Percentiles rank a stretch among this genome's conserved stretches.
Conservation (phyloP, 2,113 vertebrate genomes). For the Mobula birostris region DNA sequence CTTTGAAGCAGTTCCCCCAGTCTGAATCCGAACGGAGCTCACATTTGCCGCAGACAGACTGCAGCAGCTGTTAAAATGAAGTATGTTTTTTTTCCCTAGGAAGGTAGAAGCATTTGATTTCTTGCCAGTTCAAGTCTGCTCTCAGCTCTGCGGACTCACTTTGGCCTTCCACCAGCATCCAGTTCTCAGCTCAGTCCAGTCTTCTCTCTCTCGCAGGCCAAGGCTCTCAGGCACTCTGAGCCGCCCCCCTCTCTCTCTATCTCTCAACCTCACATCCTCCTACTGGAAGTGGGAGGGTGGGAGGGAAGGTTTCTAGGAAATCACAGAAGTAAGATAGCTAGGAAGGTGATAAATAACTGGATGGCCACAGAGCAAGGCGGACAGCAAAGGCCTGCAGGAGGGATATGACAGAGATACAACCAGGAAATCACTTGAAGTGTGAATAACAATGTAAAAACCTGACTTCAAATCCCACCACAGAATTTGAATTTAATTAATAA, state of each 20-base stretch:
- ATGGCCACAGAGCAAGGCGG: not conserved
- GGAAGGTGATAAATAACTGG: not conserved
- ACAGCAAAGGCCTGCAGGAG: no score
- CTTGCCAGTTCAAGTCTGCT: not conserved
- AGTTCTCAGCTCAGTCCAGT: not conserved
- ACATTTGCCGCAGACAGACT: not conserved
- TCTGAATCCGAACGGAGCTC: not conserved
- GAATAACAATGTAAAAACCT: no score
- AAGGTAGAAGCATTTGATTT: not conserved
- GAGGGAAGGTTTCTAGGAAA: not conserved
- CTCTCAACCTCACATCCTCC: not conserved
- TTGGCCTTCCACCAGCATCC: not conserved
- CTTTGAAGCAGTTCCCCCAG: not conserved
- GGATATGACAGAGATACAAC: no score
- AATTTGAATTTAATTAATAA: no score
- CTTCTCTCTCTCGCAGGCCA: not conserved
- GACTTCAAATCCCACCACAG: no score
- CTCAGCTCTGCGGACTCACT: not conserved
- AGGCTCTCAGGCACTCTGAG: not conserved
- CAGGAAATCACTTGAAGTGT: no score
- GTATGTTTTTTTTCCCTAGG: not conserved
- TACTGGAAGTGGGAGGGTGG: not conserved
- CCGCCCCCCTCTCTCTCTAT: not conserved
- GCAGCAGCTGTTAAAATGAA: slow-evolving; percentile 22
- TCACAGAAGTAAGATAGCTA: not conserved